Conservation (phyloP, 2,797 vertebrate species). For the Borostomias antarcticus region DNA sequence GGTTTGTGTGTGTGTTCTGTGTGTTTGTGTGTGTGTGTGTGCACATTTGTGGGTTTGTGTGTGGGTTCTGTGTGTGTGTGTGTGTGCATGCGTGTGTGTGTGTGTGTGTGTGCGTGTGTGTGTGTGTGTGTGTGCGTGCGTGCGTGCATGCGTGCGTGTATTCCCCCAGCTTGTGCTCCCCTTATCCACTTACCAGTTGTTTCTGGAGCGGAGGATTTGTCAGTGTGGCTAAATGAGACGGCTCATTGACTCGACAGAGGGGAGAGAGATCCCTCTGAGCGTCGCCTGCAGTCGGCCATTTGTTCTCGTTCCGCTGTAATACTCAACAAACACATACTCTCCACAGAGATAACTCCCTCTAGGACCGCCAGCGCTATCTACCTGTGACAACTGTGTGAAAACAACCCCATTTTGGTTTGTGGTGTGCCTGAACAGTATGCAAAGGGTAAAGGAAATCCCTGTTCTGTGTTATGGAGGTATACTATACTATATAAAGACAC, state of each 20-base stretch:
- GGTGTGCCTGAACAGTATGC: not conserved
- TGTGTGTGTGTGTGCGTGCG: not conserved
- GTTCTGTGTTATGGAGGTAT: too few species aligned
- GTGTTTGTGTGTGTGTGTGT: slow-evolving; percentile 10
- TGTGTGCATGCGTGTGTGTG: not conserved
- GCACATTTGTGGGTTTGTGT: not conserved
- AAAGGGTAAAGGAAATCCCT: not conserved
- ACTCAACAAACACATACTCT: slow-evolving; percentile 3
- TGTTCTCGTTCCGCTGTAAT: slow-evolving; percentile 5
- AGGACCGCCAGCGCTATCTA: not conserved
- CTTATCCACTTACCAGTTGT: slow-evolving; percentile 9
- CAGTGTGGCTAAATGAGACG: slow-evolving; percentile 19
- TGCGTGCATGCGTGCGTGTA: not conserved
- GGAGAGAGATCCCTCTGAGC: not conserved
- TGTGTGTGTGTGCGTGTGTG: not conserved
- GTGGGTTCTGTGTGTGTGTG: not conserved
- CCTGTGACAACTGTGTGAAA: not conserved
- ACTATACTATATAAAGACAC: not conserved
- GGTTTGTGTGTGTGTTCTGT: too few species aligned
- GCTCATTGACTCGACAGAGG: slow-evolving; percentile 3
- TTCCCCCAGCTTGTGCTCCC: slow-evolving; percentile 1
- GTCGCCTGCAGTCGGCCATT: not conserved
- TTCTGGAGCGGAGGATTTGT: slow-evolving; percentile 5
- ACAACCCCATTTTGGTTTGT: not conserved
- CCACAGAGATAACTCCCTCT: not conserved